Evolutionary conservation across 2,113 vertebrate species (phyloP), one percentile per base, ranked within the genome.

Genomic region (Mobula hypostoma): DNA sequence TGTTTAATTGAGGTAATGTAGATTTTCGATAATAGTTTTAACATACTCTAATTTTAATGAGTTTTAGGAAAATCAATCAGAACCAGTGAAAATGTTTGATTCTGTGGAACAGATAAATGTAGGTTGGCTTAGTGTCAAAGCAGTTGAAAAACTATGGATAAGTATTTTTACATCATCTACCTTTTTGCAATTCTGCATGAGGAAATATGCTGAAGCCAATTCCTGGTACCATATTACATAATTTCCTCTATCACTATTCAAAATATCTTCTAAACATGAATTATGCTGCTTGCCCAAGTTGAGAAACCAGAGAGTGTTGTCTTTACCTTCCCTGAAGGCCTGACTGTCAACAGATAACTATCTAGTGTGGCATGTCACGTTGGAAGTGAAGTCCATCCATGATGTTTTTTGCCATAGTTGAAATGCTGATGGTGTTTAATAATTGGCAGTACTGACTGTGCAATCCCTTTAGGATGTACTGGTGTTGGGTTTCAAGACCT

Each of bases 241-340:
- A 76, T 76, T 56, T 56, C 36, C 21, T 29, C 8, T 29, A 14
- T 70, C 19, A 11, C 21, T 70, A 24, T 24, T 91, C 66, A 70
- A 70, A 72, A 15, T 48, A 74, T 56, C 68, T 93, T 76, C 36
- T 76, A 70, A 74, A 76, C 61, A 70, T 29, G 68, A 72, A 36
- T 27, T 24, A 40, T 70, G 88, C 32, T 40, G 32, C 68, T 11
- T 48, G 70, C 66, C 36, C 48, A 36, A 74, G 36, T 93, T 74
- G 4, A 29, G 91, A n/a, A 88, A 94, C 0, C 94, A 94, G 94
- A 95, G 94, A 72, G 40, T 94, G 79, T 74, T 21, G 78, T 82
- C 95, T 95, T 96, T 96, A 96, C 96, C 96, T 96, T 97, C 96
- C 94, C 14, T 96, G 96, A 97, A 97, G 97, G 95, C 95, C 95